phyloP scores from a whole-genome alignment of 1,140 invertebrate species.

The Carcinoscorpius rotundicauda region DNA sequence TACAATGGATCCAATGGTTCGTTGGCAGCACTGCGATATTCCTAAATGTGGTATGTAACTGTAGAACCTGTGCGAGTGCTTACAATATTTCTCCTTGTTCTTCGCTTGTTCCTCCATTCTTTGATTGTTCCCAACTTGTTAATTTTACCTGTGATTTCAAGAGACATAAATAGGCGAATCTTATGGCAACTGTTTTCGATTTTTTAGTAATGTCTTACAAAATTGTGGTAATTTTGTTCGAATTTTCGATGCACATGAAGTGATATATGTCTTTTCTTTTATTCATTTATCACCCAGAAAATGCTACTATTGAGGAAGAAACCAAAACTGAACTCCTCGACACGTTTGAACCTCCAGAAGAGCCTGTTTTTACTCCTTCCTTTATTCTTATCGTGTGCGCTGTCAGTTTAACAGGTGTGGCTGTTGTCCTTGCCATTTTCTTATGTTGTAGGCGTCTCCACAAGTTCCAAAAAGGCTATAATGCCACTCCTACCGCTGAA shows the following conservation, averaged over 20 bases:
- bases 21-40: conserved; percentile 89
- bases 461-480: conserved; percentile 45
- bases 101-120: no score
- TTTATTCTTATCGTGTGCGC: conserved; percentile 57
- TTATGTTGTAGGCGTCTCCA: conserved; percentile 12
- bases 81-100: no score
- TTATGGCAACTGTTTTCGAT: no score
- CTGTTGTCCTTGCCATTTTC: conserved; percentile 10
- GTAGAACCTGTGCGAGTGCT: no score
- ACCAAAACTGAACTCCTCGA: conserved; percentile 15
- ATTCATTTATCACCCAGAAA: not conserved
- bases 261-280: not conserved
- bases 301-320: not conserved
- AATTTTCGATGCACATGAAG: no score
- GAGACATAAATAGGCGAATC: no score
- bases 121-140: no score
- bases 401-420: conserved; percentile 13
- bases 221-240: no score
- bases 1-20: conserved; percentile 60
- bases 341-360: conserved; percentile 16
- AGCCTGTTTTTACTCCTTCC: conserved; percentile 52
- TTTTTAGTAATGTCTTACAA: no score
- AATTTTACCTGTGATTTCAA: no score
- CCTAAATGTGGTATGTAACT: conserved; percentile 53
- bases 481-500: conserved; percentile 44